Evolutionary conservation across 2,888 invertebrate species (phyloP).

Genomic region (Dimorphilus gyrociliatus): DNA sequence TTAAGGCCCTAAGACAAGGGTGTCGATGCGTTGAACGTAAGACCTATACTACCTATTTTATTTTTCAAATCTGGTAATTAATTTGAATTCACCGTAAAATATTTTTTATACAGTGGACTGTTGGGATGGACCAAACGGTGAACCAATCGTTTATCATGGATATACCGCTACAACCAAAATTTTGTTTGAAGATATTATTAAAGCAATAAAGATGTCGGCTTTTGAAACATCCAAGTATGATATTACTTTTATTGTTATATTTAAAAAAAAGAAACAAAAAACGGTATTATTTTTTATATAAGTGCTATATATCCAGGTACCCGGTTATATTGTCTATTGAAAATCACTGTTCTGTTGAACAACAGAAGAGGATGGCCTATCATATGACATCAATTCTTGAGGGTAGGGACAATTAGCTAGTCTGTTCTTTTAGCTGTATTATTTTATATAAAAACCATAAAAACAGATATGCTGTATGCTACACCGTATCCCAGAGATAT

Average conservation of each 20-base stretch:
- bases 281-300: background rate
- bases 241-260: too few relatives aligned
- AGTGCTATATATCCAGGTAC: constrained; percentile 17
- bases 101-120: constrained; percentile 43
- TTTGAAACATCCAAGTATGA: constrained; percentile 69
- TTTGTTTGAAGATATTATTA: constrained; percentile 74
- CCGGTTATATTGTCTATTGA: constrained; percentile 37
- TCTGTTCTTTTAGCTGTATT: too few relatives aligned
- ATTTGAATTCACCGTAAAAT: constrained; percentile 1
- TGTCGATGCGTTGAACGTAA: constrained; percentile 46
- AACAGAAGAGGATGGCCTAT: constrained; percentile 32
- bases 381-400: constrained; percentile 22
- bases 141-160: constrained; percentile 46
- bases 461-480: constrained; percentile 36
- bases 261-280: too few relatives aligned
- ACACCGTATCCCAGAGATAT: constrained; percentile 30
- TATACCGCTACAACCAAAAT: constrained; percentile 89
- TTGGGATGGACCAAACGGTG: constrained; percentile 44
- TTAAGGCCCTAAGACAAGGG: constrained; percentile 42
- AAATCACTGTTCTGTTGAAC: constrained; percentile 35
- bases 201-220: constrained; percentile 80
- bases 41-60: too few relatives aligned
- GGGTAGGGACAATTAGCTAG: too few relatives aligned
- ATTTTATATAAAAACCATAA: too few relatives aligned
- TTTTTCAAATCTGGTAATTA: too few relatives aligned